These are phyloP conservation scores for Marisa cornuarietis DNA, from an alignment of 1,140 invertebrate genomes.

Conservation along the genomic window DNA sequence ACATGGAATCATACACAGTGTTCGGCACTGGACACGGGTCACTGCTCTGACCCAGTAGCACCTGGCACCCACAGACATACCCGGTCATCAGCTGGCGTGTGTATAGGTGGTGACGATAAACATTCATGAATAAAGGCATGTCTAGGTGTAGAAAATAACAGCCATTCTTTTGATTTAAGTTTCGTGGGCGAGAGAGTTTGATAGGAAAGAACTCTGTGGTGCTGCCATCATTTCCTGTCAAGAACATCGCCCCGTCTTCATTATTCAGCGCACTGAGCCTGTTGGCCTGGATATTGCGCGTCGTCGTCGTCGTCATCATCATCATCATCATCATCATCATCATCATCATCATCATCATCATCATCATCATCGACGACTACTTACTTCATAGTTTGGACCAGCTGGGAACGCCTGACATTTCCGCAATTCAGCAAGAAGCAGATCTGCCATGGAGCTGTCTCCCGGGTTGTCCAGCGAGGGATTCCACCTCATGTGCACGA, in stretches of 20 bases:
- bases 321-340: too few species aligned
- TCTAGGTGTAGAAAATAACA: too few species aligned
- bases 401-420: conserved; percentile 96
- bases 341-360: too few species aligned
- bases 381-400: conserved; percentile 86
- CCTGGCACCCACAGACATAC: conserved; percentile 32
- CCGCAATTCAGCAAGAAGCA: conserved; percentile 93
- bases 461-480: conserved; percentile 87
- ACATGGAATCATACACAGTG: conserved; percentile 46
- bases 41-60: conserved; percentile 50
- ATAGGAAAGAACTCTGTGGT: too few species aligned
- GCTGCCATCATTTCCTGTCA: too few species aligned
- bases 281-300: too few species aligned
- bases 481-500: conserved; percentile 99
- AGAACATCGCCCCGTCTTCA: too few species aligned
- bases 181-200: too few species aligned
- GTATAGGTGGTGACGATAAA: not conserved
- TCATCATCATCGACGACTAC: conserved; percentile 5
- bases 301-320: too few species aligned
- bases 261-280: too few species aligned
- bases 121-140: not conserved
- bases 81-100: not conserved
- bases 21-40: conserved; percentile 42
- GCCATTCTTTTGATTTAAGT: too few species aligned
- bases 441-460: conserved; percentile 96